A percentile compares a stretch with the other conserved stretches of the same genome.
Conservation (phyloP, 2,797 vertebrate genomes). For the Darevskia mixta region DNA sequence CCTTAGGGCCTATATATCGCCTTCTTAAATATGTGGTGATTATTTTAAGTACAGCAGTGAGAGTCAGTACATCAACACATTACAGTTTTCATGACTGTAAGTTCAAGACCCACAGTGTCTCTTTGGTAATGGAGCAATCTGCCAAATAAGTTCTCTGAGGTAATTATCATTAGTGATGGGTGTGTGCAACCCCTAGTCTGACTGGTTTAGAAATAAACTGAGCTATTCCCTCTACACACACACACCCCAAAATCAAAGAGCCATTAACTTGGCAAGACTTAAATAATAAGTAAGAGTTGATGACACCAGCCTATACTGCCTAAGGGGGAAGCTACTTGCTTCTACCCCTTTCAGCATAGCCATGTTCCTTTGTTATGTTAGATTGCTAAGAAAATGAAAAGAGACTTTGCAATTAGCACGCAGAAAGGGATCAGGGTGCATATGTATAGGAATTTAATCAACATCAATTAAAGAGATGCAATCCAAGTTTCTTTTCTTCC, state of each 20-base stretch:
- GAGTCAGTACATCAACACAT: not conserved
- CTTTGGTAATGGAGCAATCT: not conserved
- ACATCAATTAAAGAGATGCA: not conserved
- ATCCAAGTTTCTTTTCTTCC: not conserved
- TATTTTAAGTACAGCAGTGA: not conserved
- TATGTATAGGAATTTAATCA: not conserved
- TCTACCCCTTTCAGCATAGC: not conserved
- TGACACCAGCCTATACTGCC: too few species aligned
- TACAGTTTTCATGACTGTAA: not conserved
- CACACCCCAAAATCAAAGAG: not conserved
- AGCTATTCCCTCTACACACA: not conserved
- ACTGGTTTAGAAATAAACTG: not conserved
- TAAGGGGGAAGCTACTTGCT: not conserved
- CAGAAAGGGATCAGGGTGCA: not conserved
- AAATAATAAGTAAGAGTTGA: too few species aligned
- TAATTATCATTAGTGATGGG: not conserved
- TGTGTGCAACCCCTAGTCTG: not conserved
- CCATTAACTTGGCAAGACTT: too few species aligned
- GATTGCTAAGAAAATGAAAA: not conserved
- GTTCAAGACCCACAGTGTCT: not conserved
- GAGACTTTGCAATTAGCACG: not conserved
- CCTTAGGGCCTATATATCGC: not conserved
- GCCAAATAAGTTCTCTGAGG: not conserved
- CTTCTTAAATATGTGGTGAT: not conserved
- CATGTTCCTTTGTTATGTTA: not conserved